Conservation (phyloP, 2,888 invertebrate genomes). For the Drosophila mimica region DNA sequence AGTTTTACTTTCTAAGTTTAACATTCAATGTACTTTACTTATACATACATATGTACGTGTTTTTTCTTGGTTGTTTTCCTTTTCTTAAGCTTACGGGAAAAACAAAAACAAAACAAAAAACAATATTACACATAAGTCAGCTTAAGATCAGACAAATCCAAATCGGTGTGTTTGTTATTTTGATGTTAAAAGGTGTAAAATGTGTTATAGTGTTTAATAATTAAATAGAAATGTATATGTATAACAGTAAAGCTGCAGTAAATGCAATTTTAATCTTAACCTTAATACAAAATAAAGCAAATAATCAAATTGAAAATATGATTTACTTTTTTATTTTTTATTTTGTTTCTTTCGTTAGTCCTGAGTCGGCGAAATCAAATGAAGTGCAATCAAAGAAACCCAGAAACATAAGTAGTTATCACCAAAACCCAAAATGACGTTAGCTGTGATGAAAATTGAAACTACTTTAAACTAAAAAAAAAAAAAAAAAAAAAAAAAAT, state of each 20-base stretch:
- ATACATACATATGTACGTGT: conserved; percentile 24
- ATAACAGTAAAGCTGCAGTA: conserved; percentile 28
- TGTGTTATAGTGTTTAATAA: conserved; percentile 65
- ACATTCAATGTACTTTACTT: conserved; percentile 36
- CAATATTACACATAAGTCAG: conserved; percentile 8
- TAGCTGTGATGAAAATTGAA: conserved; percentile 66
- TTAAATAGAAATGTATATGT: conserved; percentile 29
- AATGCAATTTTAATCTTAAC: conserved; percentile 31
- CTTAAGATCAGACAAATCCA: conserved; percentile 15
- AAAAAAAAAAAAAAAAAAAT: conserved; percentile 21
- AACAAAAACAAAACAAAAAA: not conserved
- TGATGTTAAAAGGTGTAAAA: conserved; percentile 57
- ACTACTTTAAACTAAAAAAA: conserved; percentile 47
- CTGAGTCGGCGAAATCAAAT: conserved; percentile 17
- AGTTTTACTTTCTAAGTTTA: conserved; percentile 46
- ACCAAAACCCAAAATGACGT: conserved; percentile 51
- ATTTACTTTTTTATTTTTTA: conserved; percentile 32
- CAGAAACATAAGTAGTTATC: conserved; percentile 21
- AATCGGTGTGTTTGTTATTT: conserved; percentile 45
- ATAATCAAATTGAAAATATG: conserved; percentile 16
- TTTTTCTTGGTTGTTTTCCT: conserved; percentile 3
- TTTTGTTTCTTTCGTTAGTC: conserved; percentile 7
- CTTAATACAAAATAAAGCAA: conserved; percentile 7
- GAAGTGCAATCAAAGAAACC: not conserved
- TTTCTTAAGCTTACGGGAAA: conserved; percentile 2